These are phyloP conservation scores for Oxyteleia sp. DNA, from an alignment of 2,888 invertebrate genomes.

Conservation along the genomic window DNA sequence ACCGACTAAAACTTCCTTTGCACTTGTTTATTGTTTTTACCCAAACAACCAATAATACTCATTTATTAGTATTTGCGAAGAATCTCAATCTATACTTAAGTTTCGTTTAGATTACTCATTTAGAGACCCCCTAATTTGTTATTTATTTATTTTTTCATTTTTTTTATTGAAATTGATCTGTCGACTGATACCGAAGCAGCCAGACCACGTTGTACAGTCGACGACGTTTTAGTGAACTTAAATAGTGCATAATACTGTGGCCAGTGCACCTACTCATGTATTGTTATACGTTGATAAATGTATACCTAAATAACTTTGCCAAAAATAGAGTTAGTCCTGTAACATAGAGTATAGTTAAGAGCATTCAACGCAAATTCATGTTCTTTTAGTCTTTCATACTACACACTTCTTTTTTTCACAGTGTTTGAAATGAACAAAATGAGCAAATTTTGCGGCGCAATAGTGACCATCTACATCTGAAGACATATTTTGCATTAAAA, in stretches of 20 bases:
- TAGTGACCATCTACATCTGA: too few relatives aligned
- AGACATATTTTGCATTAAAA: too few relatives aligned
- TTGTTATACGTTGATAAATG: conserved; percentile 83
- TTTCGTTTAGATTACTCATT: conserved; percentile 4
- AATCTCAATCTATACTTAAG: conserved; percentile 10
- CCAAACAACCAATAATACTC: conserved; percentile 6
- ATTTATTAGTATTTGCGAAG: conserved; percentile 4
- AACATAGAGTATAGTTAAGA: too few relatives aligned
- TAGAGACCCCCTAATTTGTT: not conserved
- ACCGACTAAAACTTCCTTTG: not conserved
- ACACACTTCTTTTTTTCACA: too few relatives aligned
- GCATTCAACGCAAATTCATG: too few relatives aligned
- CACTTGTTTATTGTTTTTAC: not conserved
- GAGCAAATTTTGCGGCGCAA: too few relatives aligned
- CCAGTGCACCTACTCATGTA: conserved; percentile 87
- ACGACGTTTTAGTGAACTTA: conserved; percentile 81
- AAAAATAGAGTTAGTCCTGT: too few relatives aligned
- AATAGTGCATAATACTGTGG: conserved; percentile 87
- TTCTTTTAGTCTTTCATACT: too few relatives aligned
- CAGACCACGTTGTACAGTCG: conserved; percentile 83
- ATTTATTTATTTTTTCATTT: conserved; percentile 1
- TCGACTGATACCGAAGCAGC: conserved; percentile 53
- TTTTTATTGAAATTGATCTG: not conserved
- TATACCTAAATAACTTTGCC: too few relatives aligned
- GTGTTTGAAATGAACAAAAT: too few relatives aligned